A percentile compares a stretch with the other conserved stretches of the same genome.
Conservation (phyloP, 2,797 vertebrate genomes). For the Ceyx erithaca region DNA sequence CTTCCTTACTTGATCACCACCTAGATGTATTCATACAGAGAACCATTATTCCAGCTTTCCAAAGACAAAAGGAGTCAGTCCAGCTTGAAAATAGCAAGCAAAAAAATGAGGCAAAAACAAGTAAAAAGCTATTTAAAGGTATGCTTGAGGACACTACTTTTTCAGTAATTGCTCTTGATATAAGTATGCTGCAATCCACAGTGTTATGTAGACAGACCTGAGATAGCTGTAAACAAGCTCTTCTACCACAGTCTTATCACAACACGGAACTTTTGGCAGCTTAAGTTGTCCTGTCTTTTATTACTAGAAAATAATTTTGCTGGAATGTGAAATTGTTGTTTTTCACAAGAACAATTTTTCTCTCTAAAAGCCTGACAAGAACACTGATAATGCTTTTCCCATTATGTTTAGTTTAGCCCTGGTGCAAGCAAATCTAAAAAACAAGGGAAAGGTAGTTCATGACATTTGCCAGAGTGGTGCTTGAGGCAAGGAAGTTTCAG, state of each 20-base stretch:
- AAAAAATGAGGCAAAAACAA: background rate
- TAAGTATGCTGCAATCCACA: background rate
- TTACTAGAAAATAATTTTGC: background rate
- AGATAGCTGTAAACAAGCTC: background rate
- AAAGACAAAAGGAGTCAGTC: background rate
- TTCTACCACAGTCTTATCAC: background rate
- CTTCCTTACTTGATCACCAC: background rate
- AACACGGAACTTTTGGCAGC: background rate
- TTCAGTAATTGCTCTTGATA: background rate
- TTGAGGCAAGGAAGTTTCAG: background rate
- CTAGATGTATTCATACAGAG: background rate
- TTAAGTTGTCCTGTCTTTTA: background rate
- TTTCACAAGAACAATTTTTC: background rate
- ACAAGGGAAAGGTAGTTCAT: background rate
- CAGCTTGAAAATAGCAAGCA: background rate
- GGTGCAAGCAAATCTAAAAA: background rate
- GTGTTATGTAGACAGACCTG: background rate
- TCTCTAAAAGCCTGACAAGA: background rate
- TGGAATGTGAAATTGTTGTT: background rate
- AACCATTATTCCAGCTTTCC: background rate
- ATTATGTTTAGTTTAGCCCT: background rate
- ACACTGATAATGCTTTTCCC: background rate
- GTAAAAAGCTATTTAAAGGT: background rate
- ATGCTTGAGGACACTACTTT: background rate
- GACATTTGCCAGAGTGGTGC: background rate